phyloP scores from a whole-genome alignment of 2,888 invertebrate species.

The Parnassius glacialis region DNA sequence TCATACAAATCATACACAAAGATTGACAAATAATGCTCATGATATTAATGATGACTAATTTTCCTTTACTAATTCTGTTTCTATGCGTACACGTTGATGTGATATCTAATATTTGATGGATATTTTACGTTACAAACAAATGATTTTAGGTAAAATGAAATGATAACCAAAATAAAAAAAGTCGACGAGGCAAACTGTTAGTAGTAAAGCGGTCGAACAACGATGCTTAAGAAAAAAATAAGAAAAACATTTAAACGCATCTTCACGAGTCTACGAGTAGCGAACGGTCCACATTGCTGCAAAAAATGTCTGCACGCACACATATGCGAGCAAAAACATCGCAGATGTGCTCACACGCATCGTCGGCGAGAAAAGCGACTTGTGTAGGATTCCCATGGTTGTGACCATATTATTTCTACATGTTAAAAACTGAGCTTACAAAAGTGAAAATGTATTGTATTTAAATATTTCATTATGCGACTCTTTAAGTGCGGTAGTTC shows the following conservation, averaged over 20 bases:
- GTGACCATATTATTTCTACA: neutral
- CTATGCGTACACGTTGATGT: no score
- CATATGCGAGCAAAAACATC: conserved; percentile 46
- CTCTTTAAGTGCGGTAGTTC: no score
- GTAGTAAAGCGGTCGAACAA: conserved; percentile 42
- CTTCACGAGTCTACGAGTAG: conserved; percentile 44
- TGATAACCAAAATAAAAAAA: no score
- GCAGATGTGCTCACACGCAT: conserved; percentile 73
- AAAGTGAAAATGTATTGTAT: no score
- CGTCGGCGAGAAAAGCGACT: conserved; percentile 54
- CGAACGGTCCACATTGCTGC: conserved; percentile 49
- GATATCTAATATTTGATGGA: no score
- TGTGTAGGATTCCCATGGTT: conserved; percentile 38
- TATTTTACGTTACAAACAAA: no score
- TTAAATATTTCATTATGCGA: no score
- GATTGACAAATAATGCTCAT: neutral
- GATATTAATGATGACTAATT: no score
- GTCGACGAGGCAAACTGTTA: no score
- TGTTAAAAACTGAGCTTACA: no score
- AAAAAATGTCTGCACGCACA: conserved; percentile 48
- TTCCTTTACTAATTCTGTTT: no score
- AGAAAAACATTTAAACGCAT: conserved; percentile 49
- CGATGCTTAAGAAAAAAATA: conserved; percentile 47
- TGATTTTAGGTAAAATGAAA: no score
- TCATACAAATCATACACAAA: conserved; percentile 1